phyloP scores from a whole-genome alignment of 2,797 vertebrate genomes.

The Onychomys leucogaster region DNA sequence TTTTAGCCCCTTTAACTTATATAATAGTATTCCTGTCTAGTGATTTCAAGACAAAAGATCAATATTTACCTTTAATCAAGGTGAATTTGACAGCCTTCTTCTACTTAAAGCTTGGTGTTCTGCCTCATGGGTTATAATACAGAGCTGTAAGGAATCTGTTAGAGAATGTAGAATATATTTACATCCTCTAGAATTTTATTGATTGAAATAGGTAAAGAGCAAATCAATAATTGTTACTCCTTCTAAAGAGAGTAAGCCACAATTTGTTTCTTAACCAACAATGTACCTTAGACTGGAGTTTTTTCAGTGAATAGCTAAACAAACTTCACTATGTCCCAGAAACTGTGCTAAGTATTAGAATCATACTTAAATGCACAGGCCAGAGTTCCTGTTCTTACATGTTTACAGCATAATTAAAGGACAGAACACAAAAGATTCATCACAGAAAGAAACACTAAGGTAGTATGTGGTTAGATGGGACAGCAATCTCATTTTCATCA shows the following conservation, averaged over 20 bases:
- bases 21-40: constrained; percentile 12
- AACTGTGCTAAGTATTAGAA: not conserved
- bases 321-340: not conserved
- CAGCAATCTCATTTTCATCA: not conserved
- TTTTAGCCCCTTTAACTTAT: constrained; percentile 11
- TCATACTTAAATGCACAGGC: not conserved
- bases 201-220: not conserved
- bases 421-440: not conserved
- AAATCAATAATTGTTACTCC: not conserved
- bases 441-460: not conserved
- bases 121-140: not conserved
- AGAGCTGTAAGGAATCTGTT: not conserved
- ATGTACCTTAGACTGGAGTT: not conserved
- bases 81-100: not conserved
- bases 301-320: constrained; percentile 7
- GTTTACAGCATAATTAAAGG: not conserved
- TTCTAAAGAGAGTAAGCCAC: constrained; percentile 24
- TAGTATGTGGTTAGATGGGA: not conserved
- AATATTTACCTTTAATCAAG: constrained; percentile 60
- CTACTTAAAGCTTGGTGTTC: not conserved
- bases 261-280: not conserved
- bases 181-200: constrained; percentile 5
- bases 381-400: not conserved
- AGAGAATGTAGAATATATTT: constrained; percentile 5
- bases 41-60: constrained; percentile 50